Base-by-base conservation (phyloP, 2,113 vertebrate species). In the Etheostoma cragini region DNA sequence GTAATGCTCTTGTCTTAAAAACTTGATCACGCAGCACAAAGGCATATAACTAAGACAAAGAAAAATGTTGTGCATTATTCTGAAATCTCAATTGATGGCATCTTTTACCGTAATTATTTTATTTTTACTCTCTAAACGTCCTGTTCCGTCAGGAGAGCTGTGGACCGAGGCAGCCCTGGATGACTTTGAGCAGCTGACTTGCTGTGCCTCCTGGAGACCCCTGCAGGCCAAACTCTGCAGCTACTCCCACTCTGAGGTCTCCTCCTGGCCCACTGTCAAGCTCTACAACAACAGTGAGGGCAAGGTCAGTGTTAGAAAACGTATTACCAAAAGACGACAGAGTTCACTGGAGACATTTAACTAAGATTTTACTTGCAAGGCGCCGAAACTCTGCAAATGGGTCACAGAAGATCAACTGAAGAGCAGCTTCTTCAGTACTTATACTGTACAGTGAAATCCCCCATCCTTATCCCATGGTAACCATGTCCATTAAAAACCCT, bases 211-310 rank as follows among this genome's bases (percentile, higher is more conserved):
- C 5, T 98, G 97, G 97, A 95, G 93, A 8, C 96, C 96, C 0
- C 89, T 99, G 45, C 82, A 96, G 65, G 97, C 97, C 8, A 97
- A 95, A 79, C 94, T 99, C 61, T 95, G 92, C 89, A 98, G 96
- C 82, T 98, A 97, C 33, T 91, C 91, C n/a, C 96, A 94, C 57
- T 91, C 94, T 0, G 96, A 95, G 11, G 49, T 90, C 8, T 91
- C 93, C 5, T 93, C 96, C 1, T 95, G 95, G 96, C 97, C 97
- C 10, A 93, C 88, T 12, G 84, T 99, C 38, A 93, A 90, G 33
- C 95, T 98, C n/a, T 97, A 94, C 8, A 93, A 95, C 24, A 78
- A 79, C 64, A 91, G 45, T 0, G 24, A 76, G 0, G 93, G 91
- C 3, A 87, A 95, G 96, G 97, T 97, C 65, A 30, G 30, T 30